Percentiles rank a stretch among this genome's conserved stretches.
Evolutionary conservation across 2,797 vertebrate species (phyloP).

Genomic region (Sebastes oblongus): DNA sequence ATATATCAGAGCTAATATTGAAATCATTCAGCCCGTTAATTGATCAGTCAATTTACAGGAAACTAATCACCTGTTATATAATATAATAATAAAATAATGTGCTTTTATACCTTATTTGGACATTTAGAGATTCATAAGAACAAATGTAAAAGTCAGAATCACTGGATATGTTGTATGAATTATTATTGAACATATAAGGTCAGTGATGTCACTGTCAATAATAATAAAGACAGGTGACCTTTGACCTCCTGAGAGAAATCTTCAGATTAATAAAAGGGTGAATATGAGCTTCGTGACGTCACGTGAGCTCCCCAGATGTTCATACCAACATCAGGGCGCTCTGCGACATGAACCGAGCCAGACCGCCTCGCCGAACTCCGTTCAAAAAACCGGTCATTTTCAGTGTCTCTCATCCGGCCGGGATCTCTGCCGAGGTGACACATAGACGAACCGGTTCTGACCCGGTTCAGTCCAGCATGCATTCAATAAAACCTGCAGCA

Average conservation of each 20-base stretch:
- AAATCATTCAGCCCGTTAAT: too few relatives aligned
- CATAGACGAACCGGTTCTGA: too few relatives aligned
- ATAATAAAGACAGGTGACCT: not conserved
- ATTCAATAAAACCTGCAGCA: not conserved
- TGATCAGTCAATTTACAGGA: too few relatives aligned
- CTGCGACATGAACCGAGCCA: not conserved
- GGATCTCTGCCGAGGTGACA: not conserved
- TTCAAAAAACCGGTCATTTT: slow-evolving; percentile 6
- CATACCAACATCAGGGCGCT: not conserved
- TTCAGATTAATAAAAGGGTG: not conserved
- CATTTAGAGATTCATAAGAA: too few relatives aligned
- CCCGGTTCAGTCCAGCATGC: not conserved
- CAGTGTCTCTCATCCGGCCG: not conserved
- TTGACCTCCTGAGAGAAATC: not conserved
- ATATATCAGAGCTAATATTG: too few relatives aligned
- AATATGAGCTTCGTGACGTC: not conserved
- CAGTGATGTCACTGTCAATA: not conserved
- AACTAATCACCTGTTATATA: too few relatives aligned
- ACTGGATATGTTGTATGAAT: too few relatives aligned
- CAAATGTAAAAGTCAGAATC: too few relatives aligned
- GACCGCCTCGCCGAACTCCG: slow-evolving; percentile 1
- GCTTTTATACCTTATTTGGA: too few relatives aligned
- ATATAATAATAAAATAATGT: too few relatives aligned
- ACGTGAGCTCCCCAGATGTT: not conserved
- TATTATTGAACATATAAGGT: too few relatives aligned